phyloP scores from a whole-genome alignment of 2,113 vertebrate species.

The Raja brachyura region DNA sequence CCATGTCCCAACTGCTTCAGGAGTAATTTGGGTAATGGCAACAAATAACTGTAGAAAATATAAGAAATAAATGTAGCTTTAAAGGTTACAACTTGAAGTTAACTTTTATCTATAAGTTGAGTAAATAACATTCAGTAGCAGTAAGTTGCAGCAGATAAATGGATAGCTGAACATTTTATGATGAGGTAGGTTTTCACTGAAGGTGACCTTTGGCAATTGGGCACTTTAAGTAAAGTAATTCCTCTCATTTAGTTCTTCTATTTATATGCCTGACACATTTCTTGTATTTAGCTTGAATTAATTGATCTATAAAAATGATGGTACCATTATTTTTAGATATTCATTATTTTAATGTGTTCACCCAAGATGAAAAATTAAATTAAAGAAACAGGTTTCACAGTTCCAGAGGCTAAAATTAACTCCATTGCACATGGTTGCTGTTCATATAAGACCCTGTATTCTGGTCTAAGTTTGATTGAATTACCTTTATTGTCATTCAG shows the following conservation, averaged over 20 bases:
- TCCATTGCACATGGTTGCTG: neutral
- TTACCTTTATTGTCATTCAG: too few species aligned
- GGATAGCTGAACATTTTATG: neutral
- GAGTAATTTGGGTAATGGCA: neutral
- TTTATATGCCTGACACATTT: neutral
- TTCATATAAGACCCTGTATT: neutral
- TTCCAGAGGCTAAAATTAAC: neutral
- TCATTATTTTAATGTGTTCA: conserved; percentile 5
- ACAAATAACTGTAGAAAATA: conserved; percentile 1
- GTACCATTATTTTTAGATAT: neutral
- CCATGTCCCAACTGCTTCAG: neutral
- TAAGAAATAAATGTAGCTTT: neutral
- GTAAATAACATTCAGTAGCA: neutral
- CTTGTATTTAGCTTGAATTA: neutral
- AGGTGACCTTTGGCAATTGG: neutral
- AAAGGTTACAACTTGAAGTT: neutral
- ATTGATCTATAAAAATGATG: neutral
- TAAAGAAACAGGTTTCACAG: neutral
- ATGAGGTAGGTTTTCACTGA: neutral
- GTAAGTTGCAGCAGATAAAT: neutral
- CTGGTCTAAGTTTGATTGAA: neutral
- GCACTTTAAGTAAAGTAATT: neutral
- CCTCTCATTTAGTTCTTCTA: neutral
- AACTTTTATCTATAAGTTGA: conserved; percentile 23
- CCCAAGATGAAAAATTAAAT: neutral